Evolutionary conservation across 1,140 invertebrate species (phyloP), one percentile per base, ranked within the genome.

Genomic region (Protaetia brevitarsis): DNA sequence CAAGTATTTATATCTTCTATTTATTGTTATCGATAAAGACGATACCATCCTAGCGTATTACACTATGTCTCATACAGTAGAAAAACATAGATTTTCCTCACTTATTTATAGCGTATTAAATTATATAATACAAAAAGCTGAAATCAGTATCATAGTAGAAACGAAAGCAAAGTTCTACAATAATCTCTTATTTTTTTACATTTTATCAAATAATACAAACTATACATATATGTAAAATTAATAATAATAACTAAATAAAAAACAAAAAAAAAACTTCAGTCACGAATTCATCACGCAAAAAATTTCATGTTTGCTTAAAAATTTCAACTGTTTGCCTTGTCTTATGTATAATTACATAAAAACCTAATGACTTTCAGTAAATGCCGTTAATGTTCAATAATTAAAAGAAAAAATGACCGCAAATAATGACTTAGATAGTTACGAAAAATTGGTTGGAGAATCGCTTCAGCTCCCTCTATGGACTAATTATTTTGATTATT

Each of bases 61-160:
- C n/a, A n/a, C n/a, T n/a, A n/a, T n/a, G n/a, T n/a, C n/a, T 45
- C 16, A 13, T 45, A 45, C 41, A 45, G 16, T 45, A 45, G 41
- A 19, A 45, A 45, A 45, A 16, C 16, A 16, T 37, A 16, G n/a
- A 19, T 45, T 45, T 45, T n/a, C n/a, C n/a, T n/a, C n/a, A n/a
- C n/a, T n/a, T n/a, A n/a, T n/a, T n/a, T n/a, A n/a, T n/a, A n/a
- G 41, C 41, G 41, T 45, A 45, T 45, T 45, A 45, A 45, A 45
- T 45, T 45, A 45, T 45, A 45, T 45, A 45, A 45, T 45, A 45
- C 41, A 45, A 45, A n/a, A 45, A 45, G 41, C 41, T 45, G 23
- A 13, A 45, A 21, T 45, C 41, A 21, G 41, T 45, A 45, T n/a
- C n/a, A n/a, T n/a, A n/a, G n/a, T n/a, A n/a, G n/a, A 45, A 45